Evolutionary conservation across 2,113 vertebrate species (phyloP).

Genomic region (Istiophorus platypterus): DNA sequence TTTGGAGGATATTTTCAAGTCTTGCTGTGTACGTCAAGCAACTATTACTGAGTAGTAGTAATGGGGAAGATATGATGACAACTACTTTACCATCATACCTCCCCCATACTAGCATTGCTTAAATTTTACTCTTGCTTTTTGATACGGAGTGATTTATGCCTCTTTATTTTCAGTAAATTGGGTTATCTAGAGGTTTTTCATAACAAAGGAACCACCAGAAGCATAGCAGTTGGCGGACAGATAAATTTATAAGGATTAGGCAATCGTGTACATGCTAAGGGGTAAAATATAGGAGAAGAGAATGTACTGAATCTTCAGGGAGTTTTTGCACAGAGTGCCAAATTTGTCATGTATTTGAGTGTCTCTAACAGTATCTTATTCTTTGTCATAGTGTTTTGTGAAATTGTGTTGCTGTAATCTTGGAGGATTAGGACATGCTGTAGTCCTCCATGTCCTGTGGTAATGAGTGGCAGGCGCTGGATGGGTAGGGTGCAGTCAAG

Average conservation of each 20-base stretch:
- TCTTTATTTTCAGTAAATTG: slow-evolving; percentile 49
- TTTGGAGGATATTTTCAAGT: slow-evolving; percentile 42
- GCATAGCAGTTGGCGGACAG: slow-evolving; percentile 50
- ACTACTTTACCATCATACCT: slow-evolving; percentile 48
- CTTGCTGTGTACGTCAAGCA: slow-evolving; percentile 13
- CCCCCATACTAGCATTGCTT: slow-evolving; percentile 38
- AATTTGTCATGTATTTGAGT: slow-evolving; percentile 18
- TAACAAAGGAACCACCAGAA: slow-evolving; percentile 40
- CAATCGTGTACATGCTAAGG: slow-evolving; percentile 52
- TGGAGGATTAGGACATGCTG: slow-evolving; percentile 40
- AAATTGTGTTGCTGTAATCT: slow-evolving; percentile 55
- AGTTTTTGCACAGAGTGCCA: not conserved
- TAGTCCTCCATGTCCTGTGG: slow-evolving; percentile 65
- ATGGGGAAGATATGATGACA: slow-evolving; percentile 54
- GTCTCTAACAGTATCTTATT: slow-evolving; percentile 7
- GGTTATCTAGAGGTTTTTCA: slow-evolving; percentile 61
- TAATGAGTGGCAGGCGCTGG: slow-evolving; percentile 78
- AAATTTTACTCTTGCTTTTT: slow-evolving; percentile 62
- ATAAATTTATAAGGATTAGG: slow-evolving; percentile 48
- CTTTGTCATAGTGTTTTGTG: slow-evolving; percentile 30
- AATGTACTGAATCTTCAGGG: not conserved
- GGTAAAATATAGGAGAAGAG: slow-evolving; percentile 4
- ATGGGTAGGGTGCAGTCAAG: slow-evolving; percentile 79
- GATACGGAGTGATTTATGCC: slow-evolving; percentile 62
- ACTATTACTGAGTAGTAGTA: slow-evolving; percentile 38